These are phyloP conservation scores for Hirudo medicinalis DNA, from an alignment of 1,140 invertebrate species.

Conservation along the genomic window DNA sequence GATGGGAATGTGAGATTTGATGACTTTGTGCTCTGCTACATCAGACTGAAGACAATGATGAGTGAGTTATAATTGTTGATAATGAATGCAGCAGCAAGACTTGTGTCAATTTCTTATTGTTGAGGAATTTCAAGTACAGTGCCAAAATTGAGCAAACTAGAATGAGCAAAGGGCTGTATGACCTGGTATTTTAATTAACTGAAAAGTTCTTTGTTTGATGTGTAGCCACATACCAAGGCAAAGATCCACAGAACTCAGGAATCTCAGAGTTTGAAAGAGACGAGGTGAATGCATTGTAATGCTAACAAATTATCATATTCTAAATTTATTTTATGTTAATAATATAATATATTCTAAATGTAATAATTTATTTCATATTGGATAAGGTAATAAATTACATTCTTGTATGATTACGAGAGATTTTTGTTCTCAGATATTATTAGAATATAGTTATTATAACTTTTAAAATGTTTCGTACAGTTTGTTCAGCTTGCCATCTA, in stretches of 20 bases:
- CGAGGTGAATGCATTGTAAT: constrained; percentile 10
- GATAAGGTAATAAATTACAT: too few relatives aligned
- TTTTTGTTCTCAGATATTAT: too few relatives aligned
- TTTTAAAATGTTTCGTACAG: background rate
- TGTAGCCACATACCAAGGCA: constrained; percentile 9
- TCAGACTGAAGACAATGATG: constrained; percentile 67
- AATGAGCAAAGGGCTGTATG: background rate
- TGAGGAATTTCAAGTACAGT: background rate
- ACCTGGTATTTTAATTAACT: background rate
- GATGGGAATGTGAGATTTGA: constrained; percentile 64
- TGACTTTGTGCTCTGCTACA: constrained; percentile 79
- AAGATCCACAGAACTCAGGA: constrained; percentile 7
- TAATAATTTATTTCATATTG: too few relatives aligned
- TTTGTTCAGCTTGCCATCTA: constrained; percentile 7
- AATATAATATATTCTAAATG: too few relatives aligned
- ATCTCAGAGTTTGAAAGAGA: constrained; percentile 13
- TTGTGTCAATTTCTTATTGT: background rate
- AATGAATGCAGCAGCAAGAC: too few relatives aligned
- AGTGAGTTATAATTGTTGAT: constrained; percentile 10
- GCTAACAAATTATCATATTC: too few relatives aligned
- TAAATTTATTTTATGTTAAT: too few relatives aligned
- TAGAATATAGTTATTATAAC: too few relatives aligned
- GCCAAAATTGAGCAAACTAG: background rate
- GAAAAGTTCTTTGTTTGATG: background rate
- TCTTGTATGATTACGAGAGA: too few relatives aligned